Evolutionary conservation across 35 echinoderm and acorn worm genomes (phyloP).

Genomic region (Ptychodera flava): DNA sequence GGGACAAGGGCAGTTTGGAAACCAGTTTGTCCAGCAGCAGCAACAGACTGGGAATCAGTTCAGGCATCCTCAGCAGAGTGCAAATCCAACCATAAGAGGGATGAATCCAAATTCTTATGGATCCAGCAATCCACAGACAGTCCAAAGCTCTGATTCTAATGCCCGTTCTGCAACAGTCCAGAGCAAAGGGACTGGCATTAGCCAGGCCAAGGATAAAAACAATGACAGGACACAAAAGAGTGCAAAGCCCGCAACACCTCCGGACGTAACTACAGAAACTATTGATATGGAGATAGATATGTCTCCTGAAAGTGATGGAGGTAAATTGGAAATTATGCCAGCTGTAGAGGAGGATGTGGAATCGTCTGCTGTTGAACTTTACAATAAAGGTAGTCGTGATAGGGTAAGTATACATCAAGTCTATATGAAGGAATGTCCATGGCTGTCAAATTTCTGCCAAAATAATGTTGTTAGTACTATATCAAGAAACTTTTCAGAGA

Average conservation of each 20-base stretch:
- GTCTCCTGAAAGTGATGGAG: not conserved
- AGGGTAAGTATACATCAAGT: conserved; percentile 70
- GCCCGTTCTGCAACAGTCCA: not conserved
- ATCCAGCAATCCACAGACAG: not conserved
- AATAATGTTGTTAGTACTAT: too few species aligned
- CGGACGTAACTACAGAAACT: not conserved
- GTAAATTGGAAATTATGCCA: not conserved
- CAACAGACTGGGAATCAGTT: not conserved
- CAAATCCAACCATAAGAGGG: not conserved
- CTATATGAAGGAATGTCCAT: too few species aligned
- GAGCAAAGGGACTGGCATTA: not conserved
- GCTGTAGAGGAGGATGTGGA: conserved; percentile 53
- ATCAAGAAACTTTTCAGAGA: too few species aligned
- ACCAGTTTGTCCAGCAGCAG: not conserved
- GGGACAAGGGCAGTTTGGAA: not conserved
- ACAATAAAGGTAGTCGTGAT: conserved; percentile 93
- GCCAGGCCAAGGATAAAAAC: not conserved
- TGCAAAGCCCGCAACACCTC: not conserved
- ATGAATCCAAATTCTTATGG: not conserved
- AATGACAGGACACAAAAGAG: too few species aligned
- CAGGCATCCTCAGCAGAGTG: not conserved
- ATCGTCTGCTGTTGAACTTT: conserved; percentile 88
- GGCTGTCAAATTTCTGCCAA: too few species aligned
- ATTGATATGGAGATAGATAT: not conserved
- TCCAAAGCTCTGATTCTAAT: not conserved